phyloP scores from a whole-genome alignment of 2,888 invertebrate genomes.

The Caenorhabditis wallacei region DNA sequence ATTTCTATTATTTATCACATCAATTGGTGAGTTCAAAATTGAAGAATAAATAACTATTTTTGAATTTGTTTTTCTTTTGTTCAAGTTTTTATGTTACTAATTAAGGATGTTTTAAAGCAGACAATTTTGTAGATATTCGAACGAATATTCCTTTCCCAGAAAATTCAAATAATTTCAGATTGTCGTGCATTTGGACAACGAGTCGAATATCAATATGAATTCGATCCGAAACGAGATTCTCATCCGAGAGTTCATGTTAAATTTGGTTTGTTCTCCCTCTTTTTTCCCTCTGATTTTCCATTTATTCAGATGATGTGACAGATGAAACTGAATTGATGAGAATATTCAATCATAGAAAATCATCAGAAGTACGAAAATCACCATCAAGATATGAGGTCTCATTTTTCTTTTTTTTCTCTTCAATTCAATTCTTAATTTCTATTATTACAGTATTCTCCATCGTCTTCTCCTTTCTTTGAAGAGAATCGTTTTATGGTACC shows the following conservation, averaged over 20 bases:
- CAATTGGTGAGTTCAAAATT: conserved; percentile 31
- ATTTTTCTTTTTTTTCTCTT: neutral
- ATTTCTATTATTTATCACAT: neutral
- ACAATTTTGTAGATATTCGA: too few species aligned
- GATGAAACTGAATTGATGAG: conserved; percentile 58
- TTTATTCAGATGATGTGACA: conserved; percentile 54
- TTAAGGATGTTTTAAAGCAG: too few species aligned
- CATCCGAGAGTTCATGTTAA: conserved; percentile 68
- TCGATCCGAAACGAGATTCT: conserved; percentile 65
- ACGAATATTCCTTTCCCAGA: too few species aligned
- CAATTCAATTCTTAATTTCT: neutral
- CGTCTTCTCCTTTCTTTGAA: conserved; percentile 34
- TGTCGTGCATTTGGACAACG: conserved; percentile 66
- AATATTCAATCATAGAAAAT: conserved; percentile 64
- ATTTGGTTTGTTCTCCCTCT: conserved; percentile 51
- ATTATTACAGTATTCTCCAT: conserved; percentile 45
- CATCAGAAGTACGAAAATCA: conserved; percentile 65
- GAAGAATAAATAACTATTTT: too few species aligned
- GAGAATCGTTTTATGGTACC: conserved; percentile 51
- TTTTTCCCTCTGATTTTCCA: neutral
- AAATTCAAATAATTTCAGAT: conserved; percentile 57
- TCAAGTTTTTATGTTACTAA: too few species aligned
- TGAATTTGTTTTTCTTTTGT: too few species aligned
- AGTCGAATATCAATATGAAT: conserved; percentile 71
- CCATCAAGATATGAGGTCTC: conserved; percentile 60